Evolutionary conservation across 1,140 invertebrate species (phyloP).

Genomic region (Schmidtea mediterranea): DNA sequence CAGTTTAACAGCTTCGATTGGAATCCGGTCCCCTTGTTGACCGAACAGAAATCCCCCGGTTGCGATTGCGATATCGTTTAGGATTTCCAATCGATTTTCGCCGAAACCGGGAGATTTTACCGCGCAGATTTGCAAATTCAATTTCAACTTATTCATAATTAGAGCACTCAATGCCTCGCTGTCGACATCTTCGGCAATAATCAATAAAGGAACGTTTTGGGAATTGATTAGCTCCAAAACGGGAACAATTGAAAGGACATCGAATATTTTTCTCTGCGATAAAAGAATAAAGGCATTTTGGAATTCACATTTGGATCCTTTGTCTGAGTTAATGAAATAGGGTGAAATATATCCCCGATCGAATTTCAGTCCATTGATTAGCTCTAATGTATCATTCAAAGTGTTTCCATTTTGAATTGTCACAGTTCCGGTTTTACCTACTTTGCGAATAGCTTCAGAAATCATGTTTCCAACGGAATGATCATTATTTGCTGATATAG

Average conservation of each 20-base stretch:
- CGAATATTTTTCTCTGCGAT: constrained; percentile 91
- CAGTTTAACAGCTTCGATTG: constrained; percentile 71
- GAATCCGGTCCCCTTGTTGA: constrained; percentile 81
- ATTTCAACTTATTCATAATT: constrained; percentile 81
- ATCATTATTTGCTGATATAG: constrained; percentile 96
- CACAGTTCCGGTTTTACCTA: constrained; percentile 86
- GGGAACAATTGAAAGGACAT: constrained; percentile 80
- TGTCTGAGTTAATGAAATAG: constrained; percentile 92
- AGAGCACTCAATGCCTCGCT: constrained; percentile 87
- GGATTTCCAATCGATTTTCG: constrained; percentile 81
- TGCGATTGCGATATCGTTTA: constrained; percentile 86
- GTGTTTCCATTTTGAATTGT: constrained; percentile 99
- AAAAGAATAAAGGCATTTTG: constrained; percentile 77
- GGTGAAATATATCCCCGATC: constrained; percentile 97
- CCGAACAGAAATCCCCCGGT: constrained; percentile 64
- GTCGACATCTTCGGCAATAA: constrained; percentile 93
- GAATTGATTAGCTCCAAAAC: constrained; percentile 78
- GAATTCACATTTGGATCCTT: constrained; percentile 84
- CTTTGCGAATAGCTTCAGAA: constrained; percentile 90
- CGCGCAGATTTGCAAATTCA: constrained; percentile 70
- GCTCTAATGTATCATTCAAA: constrained; percentile 70
- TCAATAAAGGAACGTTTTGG: constrained; percentile 70
- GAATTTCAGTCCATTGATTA: constrained; percentile 99
- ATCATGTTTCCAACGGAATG: constrained; percentile 64
- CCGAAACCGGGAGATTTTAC: constrained; percentile 98